Conservation (phyloP, 2,113 vertebrate species). For the Addax nasomaculatus region DNA sequence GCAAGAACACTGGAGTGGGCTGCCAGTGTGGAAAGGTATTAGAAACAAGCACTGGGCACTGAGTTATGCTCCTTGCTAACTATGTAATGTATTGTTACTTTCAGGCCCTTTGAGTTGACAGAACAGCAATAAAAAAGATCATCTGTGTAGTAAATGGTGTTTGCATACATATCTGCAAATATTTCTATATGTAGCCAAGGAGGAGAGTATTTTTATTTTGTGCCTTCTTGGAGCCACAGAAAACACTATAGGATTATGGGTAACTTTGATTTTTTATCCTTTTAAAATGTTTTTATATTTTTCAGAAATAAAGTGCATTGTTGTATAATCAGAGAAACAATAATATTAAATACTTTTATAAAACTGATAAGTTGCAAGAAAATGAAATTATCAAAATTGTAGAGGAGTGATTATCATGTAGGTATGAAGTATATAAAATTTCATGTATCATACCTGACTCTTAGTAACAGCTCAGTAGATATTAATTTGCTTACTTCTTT, state of each 20-base stretch:
- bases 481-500: background rate
- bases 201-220: background rate
- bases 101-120: background rate
- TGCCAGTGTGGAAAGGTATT: background rate
- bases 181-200: background rate
- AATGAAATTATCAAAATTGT: background rate
- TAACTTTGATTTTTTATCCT: background rate
- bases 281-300: background rate
- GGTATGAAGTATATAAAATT: background rate
- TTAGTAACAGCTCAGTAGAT: background rate
- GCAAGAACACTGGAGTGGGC: background rate
- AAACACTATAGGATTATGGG: background rate
- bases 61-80: background rate
- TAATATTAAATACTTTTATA: background rate
- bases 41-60: background rate
- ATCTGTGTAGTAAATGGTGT: background rate
- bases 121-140: background rate
- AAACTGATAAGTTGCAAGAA: background rate
- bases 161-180: background rate
- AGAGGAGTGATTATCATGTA: background rate
- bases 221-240: background rate
- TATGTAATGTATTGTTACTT: background rate
- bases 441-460: background rate
- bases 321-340: background rate
- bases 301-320: background rate